These are phyloP conservation scores for Pteronura brasiliensis DNA, from an alignment of 2,113 vertebrate genomes.

Conservation along the genomic window DNA sequence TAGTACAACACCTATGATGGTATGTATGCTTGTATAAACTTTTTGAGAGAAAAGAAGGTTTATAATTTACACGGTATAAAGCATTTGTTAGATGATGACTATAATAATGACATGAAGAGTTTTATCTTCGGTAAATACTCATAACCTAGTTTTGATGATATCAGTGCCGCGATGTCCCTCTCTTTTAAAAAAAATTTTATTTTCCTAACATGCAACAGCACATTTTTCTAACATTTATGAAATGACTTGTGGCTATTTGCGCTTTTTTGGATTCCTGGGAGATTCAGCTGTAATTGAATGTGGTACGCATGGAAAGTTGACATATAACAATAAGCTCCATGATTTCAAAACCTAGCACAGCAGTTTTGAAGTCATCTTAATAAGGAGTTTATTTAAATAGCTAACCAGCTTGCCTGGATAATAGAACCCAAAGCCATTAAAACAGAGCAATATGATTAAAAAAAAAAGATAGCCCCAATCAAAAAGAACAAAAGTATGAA, in stretches of 20 bases:
- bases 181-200: not conserved
- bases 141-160: not conserved
- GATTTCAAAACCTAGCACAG: conserved; percentile 55
- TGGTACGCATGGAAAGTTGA: not conserved
- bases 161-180: not conserved
- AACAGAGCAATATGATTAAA: not conserved
- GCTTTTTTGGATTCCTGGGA: conserved; percentile 26
- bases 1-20: not conserved
- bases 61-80: conserved; percentile 8
- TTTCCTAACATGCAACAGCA: conserved; percentile 45
- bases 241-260: not conserved
- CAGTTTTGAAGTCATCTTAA: conserved; percentile 67
- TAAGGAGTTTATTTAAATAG: conserved; percentile 62
- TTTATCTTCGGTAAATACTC: not conserved
- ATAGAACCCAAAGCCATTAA: conserved; percentile 71
- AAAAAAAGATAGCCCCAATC: not conserved
- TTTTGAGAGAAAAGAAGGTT: not conserved
- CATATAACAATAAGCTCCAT: conserved; percentile 56
- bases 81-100: not conserved
- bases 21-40: not conserved
- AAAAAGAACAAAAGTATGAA: conserved; percentile 15
- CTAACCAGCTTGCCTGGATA: conserved; percentile 67
- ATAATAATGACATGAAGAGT: not conserved
- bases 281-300: conserved; percentile 35
- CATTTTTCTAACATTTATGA: not conserved